phyloP scores from a whole-genome alignment of 1,140 invertebrate species.

The Bombus soroeensis region DNA sequence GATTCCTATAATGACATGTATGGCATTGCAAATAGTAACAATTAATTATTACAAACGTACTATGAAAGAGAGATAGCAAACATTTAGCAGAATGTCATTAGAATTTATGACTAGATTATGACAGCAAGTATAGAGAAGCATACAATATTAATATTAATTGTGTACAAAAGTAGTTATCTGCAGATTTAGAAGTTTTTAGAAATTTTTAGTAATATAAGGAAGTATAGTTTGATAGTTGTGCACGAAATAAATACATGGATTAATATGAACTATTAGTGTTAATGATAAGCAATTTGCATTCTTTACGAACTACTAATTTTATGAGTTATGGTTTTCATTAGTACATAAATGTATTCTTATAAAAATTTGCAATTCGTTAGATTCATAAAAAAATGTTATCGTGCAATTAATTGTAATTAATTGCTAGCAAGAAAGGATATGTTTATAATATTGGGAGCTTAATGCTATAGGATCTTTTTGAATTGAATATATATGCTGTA shows the following conservation, averaged over 20 bases:
- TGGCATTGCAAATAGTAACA: conserved; percentile 47
- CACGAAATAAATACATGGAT: conserved; percentile 19
- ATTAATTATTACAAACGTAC: conserved; percentile 44
- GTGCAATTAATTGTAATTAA: conserved; percentile 35
- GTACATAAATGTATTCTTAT: neutral
- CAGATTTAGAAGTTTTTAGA: neutral
- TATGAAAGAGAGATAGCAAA: conserved; percentile 57
- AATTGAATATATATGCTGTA: neutral
- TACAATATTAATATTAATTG: conserved; percentile 5
- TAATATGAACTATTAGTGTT: conserved; percentile 8
- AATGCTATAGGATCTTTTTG: neutral
- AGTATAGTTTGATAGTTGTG: neutral
- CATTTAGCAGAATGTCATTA: conserved; percentile 43
- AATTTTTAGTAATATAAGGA: neutral
- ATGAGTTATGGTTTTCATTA: neutral
- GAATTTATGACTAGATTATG: conserved; percentile 17
- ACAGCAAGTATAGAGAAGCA: conserved; percentile 35
- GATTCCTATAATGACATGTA: conserved; percentile 51
- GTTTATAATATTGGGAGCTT: conserved; percentile 8
- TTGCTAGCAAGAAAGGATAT: conserved; percentile 12
- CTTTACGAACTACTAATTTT: conserved; percentile 6
- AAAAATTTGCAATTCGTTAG: neutral
- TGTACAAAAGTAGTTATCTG: neutral
- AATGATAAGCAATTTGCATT: conserved; percentile 39
- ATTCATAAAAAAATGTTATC: neutral